A percentile compares a stretch with the other conserved stretches of the same genome.
Conservation (phyloP, 2,113 vertebrate species). For the Mustela lutreola region DNA sequence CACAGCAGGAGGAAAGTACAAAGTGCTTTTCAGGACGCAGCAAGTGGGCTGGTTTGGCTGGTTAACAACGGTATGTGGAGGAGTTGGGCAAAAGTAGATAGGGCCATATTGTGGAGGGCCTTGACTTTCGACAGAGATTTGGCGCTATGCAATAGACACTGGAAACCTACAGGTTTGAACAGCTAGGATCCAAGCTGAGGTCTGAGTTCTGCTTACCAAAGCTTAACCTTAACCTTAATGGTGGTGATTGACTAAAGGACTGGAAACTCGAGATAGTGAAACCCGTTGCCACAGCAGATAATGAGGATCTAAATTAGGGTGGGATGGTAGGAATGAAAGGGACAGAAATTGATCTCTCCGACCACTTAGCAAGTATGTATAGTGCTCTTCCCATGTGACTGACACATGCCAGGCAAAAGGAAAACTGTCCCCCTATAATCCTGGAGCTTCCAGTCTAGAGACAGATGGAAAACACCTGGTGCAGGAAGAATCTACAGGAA, state of each 20-base stretch:
- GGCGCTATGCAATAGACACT: not conserved
- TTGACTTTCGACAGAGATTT: not conserved
- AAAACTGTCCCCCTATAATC: not conserved
- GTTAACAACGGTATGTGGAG: not conserved
- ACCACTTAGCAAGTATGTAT: not conserved
- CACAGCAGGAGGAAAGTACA: not conserved
- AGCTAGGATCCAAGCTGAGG: not conserved
- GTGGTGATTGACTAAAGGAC: constrained; percentile 36
- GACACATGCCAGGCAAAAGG: constrained; percentile 32
- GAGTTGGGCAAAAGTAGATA: not conserved
- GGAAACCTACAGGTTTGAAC: constrained; percentile 7
- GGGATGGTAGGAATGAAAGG: constrained; percentile 47
- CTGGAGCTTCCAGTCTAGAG: constrained; percentile 31
- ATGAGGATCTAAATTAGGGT: constrained; percentile 49
- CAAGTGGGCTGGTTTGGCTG: not conserved
- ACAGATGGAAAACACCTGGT: constrained; percentile 64
- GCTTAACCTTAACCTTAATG: constrained; percentile 26
- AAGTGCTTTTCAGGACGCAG: not conserved
- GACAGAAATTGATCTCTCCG: constrained; percentile 25
- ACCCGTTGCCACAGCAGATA: constrained; percentile 31
- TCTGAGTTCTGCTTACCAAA: constrained; percentile 41
- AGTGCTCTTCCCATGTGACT: constrained; percentile 22
- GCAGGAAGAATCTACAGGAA: constrained; percentile 13
- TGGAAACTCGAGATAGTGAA: constrained; percentile 52
- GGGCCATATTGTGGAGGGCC: not conserved